phyloP scores from a whole-genome alignment of 2,113 vertebrate species.

The Agapornis roseicollis region DNA sequence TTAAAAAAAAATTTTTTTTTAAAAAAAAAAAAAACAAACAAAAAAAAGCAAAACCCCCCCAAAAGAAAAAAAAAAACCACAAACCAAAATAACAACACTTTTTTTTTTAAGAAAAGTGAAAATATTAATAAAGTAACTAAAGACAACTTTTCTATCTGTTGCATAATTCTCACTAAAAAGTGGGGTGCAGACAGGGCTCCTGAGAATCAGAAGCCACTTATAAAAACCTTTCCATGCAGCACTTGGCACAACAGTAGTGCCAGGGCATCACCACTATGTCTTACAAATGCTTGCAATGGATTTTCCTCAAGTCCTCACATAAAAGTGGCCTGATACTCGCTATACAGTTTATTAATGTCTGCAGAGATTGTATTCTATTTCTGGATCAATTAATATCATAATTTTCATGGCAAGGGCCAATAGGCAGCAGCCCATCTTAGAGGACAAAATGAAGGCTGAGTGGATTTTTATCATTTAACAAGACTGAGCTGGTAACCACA shows the following conservation, averaged over 20 bases:
- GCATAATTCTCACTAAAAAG: neutral
- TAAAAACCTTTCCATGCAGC: neutral
- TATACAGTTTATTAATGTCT: neutral
- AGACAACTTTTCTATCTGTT: neutral
- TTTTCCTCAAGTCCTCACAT: neutral
- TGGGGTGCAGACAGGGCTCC: neutral
- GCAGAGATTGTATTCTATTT: neutral
- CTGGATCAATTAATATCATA: neutral
- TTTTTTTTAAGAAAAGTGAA: neutral
- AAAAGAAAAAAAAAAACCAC: neutral
- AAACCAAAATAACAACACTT: too few relatives aligned
- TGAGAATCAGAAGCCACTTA: neutral
- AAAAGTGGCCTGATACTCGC: neutral
- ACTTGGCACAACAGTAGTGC: neutral
- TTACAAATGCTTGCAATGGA: neutral
- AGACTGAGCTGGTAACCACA: neutral
- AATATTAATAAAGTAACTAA: neutral
- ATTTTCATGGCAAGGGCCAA: neutral
- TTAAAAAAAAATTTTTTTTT: neutral
- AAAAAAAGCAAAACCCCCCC: too few relatives aligned
- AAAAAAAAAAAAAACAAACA: neutral
- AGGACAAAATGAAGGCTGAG: neutral
- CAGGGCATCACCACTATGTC: neutral
- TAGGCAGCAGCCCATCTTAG: neutral
- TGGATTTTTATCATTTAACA: conserved; percentile 10